Percentiles rank a stretch among this genome's conserved stretches.
phyloP scores from a whole-genome alignment of 2,797 vertebrate genomes.

The Gambelia wislizenii region DNA sequence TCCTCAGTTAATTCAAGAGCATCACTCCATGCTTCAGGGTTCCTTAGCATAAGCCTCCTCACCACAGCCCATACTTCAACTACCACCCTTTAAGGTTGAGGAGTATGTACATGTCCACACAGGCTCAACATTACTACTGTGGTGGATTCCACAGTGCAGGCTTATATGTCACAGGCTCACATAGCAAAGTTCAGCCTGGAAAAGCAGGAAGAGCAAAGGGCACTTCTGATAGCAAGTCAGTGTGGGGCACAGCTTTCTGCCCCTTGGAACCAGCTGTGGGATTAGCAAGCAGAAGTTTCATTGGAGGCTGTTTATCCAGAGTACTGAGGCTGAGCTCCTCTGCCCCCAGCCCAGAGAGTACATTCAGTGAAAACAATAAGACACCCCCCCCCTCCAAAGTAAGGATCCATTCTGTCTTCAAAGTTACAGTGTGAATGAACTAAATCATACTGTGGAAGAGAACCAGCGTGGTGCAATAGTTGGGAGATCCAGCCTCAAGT shows the following conservation, averaged over 20 bases:
- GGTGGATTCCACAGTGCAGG: fast-evolving
- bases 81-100: background rate
- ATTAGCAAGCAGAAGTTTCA: background rate
- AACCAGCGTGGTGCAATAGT: too few species aligned
- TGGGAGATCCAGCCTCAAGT: too few species aligned
- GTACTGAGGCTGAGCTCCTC: background rate
- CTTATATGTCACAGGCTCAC: too few species aligned
- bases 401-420: background rate
- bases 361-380: background rate
- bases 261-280: background rate
- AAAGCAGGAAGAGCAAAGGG: slow-evolving; percentile 1
- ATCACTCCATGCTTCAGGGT: background rate
- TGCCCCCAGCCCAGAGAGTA: background rate
- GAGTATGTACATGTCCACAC: background rate
- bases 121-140: background rate
- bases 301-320: background rate
- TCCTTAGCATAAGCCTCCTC: background rate
- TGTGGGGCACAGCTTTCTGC: background rate
- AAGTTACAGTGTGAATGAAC: background rate
- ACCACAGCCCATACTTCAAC: background rate
- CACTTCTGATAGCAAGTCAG: background rate
- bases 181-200: background rate
- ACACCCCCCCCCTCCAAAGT: background rate
- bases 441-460: too few species aligned
- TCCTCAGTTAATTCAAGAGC: background rate